phyloP scores from a whole-genome alignment of 2,888 invertebrate species.

The Caenorhabditis sp. region DNA sequence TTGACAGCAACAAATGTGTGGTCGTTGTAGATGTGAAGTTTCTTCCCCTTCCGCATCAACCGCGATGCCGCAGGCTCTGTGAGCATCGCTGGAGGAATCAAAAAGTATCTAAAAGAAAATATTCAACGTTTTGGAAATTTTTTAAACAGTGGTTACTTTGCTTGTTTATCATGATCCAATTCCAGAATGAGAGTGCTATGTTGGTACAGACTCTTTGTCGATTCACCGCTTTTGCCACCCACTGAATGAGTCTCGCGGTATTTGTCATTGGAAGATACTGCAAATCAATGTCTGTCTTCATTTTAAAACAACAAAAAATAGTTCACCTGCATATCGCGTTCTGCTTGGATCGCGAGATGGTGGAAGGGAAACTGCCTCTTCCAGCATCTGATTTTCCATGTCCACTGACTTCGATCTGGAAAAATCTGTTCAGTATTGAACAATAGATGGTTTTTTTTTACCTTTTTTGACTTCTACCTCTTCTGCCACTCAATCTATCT shows the following conservation, averaged over 20 bases:
- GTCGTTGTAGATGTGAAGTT: conserved; percentile 83
- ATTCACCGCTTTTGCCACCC: conserved; percentile 74
- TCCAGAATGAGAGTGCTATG: conserved; percentile 79
- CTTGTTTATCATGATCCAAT: conserved; percentile 71
- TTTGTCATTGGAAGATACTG: conserved; percentile 47
- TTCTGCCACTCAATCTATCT: conserved; percentile 77
- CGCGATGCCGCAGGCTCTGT: conserved; percentile 74
- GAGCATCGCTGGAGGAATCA: conserved; percentile 80
- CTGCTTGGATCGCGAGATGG: conserved; percentile 80
- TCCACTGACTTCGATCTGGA: conserved; percentile 78
- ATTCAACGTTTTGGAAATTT: not conserved
- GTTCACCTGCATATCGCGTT: conserved; percentile 71
- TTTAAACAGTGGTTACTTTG: conserved; percentile 63
- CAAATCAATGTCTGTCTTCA: not conserved
- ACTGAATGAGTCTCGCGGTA: conserved; percentile 74
- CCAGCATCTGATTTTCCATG: conserved; percentile 70
- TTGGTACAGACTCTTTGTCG: conserved; percentile 76
- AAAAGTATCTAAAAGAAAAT: conserved; percentile 76
- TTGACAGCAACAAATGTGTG: conserved; percentile 83
- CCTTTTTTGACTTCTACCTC: conserved; percentile 67
- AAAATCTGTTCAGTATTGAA: not conserved
- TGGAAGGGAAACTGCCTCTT: conserved; percentile 81
- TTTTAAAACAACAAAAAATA: not conserved
- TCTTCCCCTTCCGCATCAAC: conserved; percentile 81
- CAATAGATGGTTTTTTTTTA: not conserved